A percentile compares a stretch with the other conserved stretches of the same genome.
phyloP scores from a whole-genome alignment of 2,888 invertebrate species.

The Andrena haemorrhoa region DNA sequence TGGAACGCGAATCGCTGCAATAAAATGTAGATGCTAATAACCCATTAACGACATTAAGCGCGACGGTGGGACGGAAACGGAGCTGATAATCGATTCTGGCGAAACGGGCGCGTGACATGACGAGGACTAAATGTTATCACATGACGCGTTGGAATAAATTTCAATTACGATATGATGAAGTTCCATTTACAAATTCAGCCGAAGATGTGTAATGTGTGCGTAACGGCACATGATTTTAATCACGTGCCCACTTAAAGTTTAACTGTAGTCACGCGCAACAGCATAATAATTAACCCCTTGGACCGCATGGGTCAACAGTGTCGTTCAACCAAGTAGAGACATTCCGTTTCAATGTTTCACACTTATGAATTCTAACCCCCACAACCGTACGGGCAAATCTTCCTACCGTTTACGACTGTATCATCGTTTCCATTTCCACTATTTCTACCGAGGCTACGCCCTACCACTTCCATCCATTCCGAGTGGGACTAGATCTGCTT shows the following conservation, averaged over 20 bases:
- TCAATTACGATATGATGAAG: constrained; percentile 58
- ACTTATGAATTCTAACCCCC: constrained; percentile 24
- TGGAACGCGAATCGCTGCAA: too few relatives aligned
- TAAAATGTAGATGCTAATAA: too few relatives aligned
- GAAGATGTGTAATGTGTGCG: constrained; percentile 52
- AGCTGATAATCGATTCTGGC: constrained; percentile 9
- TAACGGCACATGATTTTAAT: constrained; percentile 58
- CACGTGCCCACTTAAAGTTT: constrained; percentile 56
- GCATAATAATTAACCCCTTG: constrained; percentile 59
- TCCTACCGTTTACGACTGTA: too few relatives aligned
- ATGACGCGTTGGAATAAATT: constrained; percentile 50
- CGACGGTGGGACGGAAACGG: neutral
- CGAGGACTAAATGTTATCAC: constrained; percentile 23
- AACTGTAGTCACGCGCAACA: constrained; percentile 58
- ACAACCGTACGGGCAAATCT: neutral
- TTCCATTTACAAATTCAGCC: constrained; percentile 56
- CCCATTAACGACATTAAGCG: neutral
- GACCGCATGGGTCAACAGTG: constrained; percentile 45
- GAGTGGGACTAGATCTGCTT: too few relatives aligned
- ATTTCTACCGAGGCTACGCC: too few relatives aligned
- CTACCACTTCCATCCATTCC: too few relatives aligned
- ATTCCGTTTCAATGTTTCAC: constrained; percentile 24
- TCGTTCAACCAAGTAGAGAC: constrained; percentile 56
- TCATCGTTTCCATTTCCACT: too few relatives aligned
- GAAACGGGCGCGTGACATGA: constrained; percentile 4